Percentiles rank a stretch among this genome's conserved stretches.
Evolutionary conservation across 2,888 invertebrate genomes (phyloP).

Genomic region (Synergus japonicus): DNA sequence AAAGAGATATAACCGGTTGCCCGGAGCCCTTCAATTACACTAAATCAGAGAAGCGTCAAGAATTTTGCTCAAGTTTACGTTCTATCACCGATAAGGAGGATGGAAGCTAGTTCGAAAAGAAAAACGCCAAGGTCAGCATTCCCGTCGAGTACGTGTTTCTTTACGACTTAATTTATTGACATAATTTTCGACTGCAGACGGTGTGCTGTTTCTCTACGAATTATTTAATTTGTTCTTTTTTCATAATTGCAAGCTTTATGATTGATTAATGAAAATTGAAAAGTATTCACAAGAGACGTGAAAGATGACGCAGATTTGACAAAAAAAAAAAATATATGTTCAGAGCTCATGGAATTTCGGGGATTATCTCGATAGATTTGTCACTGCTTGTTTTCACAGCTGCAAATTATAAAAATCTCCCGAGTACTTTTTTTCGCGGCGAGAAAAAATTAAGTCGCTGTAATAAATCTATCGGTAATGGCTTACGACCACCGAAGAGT

Average conservation of each 20-base stretch:
- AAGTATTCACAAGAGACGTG: background rate
- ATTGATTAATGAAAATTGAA: background rate
- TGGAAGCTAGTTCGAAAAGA: conserved; percentile 8
- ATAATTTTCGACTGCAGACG: background rate
- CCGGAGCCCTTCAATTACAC: conserved; percentile 33
- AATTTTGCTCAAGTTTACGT: conserved; percentile 40
- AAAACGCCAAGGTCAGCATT: conserved; percentile 8
- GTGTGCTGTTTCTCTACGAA: background rate
- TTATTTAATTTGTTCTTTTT: background rate
- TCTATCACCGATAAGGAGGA: conserved; percentile 29
- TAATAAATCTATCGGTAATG: conserved; percentile 19
- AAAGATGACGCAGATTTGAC: background rate
- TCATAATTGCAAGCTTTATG: background rate
- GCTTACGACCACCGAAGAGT: background rate
- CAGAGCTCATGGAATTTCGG: background rate
- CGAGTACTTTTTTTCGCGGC: background rate
- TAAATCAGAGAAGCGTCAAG: conserved; percentile 36
- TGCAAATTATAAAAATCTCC: background rate
- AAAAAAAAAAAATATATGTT: background rate
- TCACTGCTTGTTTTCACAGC: conserved; percentile 18
- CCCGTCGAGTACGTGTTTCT: background rate
- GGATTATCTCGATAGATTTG: conserved; percentile 13
- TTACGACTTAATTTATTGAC: conserved; percentile 10
- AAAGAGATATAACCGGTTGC: conserved; percentile 31
- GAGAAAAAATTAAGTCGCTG: background rate